phyloP scores from a whole-genome alignment of 53 echinoderm and acorn worm species.

The Zoroaster sp. region DNA sequence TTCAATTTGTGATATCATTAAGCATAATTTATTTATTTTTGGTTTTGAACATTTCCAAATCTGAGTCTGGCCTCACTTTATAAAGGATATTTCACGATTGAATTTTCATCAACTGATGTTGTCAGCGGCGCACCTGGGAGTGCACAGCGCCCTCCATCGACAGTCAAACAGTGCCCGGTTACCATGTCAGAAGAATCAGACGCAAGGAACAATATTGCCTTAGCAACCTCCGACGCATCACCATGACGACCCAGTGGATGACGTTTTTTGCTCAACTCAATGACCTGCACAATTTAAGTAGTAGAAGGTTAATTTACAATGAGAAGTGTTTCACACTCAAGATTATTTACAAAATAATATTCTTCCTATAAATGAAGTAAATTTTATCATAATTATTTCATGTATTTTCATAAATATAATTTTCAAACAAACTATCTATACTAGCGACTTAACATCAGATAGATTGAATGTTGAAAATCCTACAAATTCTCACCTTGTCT shows the following conservation, averaged over 20 bases:
- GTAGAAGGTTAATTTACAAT: not conserved
- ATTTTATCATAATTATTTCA: too few relatives aligned
- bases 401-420: too few relatives aligned
- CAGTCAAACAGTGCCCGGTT: not conserved
- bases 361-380: too few relatives aligned
- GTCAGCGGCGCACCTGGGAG: not conserved
- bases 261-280: conserved; percentile 11
- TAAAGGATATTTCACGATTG: not conserved
- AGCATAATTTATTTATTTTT: too few relatives aligned
- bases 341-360: not conserved
- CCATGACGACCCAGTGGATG: conserved; percentile 25
- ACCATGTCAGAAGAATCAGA: conserved; percentile 30
- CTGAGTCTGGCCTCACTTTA: too few relatives aligned
- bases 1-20: too few relatives aligned
- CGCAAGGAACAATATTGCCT: conserved; percentile 25
- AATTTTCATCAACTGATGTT: not conserved
- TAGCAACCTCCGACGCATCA: conserved; percentile 20
- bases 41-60: too few relatives aligned
- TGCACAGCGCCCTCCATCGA: conserved; percentile 21
- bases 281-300: not conserved
- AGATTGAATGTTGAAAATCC: too few relatives aligned
- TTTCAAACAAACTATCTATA: too few relatives aligned
- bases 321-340: not conserved
- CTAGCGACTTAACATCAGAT: too few relatives aligned
- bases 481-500: conserved; percentile 34